Conservation (phyloP, 2,888 invertebrate genomes). For the Melinaea marsaeus region DNA sequence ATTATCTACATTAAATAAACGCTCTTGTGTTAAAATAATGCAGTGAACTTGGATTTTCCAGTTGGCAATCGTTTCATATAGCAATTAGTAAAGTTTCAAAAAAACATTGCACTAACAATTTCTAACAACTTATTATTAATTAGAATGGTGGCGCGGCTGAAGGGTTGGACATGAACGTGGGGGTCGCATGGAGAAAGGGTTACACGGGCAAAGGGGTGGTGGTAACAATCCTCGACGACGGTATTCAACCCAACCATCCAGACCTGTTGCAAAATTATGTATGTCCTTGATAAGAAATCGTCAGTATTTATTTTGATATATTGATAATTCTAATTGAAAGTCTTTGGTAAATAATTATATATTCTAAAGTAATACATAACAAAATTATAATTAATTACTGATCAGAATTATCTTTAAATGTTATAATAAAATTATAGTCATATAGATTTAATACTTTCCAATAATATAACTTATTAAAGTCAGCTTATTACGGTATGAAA, state of each 20-base stretch:
- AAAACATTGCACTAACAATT: constrained; percentile 1
- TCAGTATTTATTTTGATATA: too few species aligned
- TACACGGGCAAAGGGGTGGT: constrained; percentile 97
- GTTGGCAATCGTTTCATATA: too few species aligned
- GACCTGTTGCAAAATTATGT: constrained; percentile 95
- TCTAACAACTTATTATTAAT: constrained; percentile 35
- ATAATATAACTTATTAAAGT: constrained; percentile 14
- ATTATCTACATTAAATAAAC: too few species aligned
- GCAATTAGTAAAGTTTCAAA: constrained; percentile 7
- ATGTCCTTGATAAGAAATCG: constrained; percentile 54
- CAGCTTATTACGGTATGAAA: constrained; percentile 19
- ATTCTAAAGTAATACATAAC: too few species aligned
- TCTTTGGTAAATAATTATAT: too few species aligned
- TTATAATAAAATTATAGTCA: too few species aligned
- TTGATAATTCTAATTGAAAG: too few species aligned
- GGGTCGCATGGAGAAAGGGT: constrained; percentile 95
- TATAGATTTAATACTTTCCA: neutral
- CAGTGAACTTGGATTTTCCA: too few species aligned
- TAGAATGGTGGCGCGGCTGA: constrained; percentile 96
- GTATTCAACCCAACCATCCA: constrained; percentile 96
- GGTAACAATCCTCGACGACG: constrained; percentile 97
- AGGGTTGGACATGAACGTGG: constrained; percentile 97
- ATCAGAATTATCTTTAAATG: too few species aligned
- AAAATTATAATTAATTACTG: too few species aligned
- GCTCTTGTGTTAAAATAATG: too few species aligned